A percentile compares a stretch with the other conserved stretches of the same genome.
phyloP scores from a whole-genome alignment of 2,113 vertebrate species.

The Bagarius yarrelli region DNA sequence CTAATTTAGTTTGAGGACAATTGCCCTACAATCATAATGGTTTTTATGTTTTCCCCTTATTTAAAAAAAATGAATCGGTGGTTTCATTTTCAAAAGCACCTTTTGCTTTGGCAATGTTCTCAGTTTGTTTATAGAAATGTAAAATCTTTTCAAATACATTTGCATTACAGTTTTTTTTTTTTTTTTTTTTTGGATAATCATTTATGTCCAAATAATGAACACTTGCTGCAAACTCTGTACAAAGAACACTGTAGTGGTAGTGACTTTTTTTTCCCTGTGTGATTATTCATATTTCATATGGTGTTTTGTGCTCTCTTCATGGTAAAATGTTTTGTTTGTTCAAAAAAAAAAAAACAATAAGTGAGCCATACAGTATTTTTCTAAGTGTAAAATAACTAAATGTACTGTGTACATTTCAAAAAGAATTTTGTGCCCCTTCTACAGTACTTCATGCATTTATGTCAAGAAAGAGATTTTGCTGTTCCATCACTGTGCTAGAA shows the following conservation, averaged over 20 bases:
- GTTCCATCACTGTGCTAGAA: constrained; percentile 50
- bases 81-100: constrained; percentile 55
- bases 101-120: constrained; percentile 46
- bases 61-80: constrained; percentile 51
- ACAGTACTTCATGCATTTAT: constrained; percentile 37
- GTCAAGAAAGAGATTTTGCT: constrained; percentile 23
- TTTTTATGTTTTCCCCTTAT: neutral
- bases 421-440: constrained; percentile 46
- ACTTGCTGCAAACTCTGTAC: constrained; percentile 32
- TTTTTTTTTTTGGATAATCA: constrained; percentile 61
- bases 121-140: constrained; percentile 35
- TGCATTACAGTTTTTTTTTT: constrained; percentile 50
- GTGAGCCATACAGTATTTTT: constrained; percentile 76
- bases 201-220: constrained; percentile 55
- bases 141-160: constrained; percentile 37
- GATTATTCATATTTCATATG: constrained; percentile 35
- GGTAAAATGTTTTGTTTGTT: constrained; percentile 32
- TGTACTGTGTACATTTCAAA: constrained; percentile 68
- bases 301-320: constrained; percentile 42
- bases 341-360: constrained; percentile 69
- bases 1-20: neutral
- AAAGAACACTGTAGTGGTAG: constrained; percentile 40
- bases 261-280: constrained; percentile 38
- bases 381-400: constrained; percentile 61
- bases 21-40: neutral